phyloP scores from a whole-genome alignment of 1,140 invertebrate species.

The Maconellicoccus hirsutus region DNA sequence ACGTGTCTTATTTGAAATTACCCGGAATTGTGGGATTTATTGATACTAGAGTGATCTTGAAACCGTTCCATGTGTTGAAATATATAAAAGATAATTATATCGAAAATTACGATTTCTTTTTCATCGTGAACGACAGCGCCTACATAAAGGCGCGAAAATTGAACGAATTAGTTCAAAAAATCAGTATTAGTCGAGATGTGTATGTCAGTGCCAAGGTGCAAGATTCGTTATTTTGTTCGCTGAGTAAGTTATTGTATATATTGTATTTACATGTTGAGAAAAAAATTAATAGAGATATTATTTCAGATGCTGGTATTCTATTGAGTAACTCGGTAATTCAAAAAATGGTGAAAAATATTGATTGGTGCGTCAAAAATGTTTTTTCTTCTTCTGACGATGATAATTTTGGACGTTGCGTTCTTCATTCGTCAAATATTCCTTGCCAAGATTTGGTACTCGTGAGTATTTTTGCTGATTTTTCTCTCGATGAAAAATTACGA shows the following conservation, averaged over 20 bases:
- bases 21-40: slow-evolving; percentile 69
- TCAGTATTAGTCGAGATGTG: slow-evolving; percentile 70
- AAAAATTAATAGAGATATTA: not conserved
- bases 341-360: slow-evolving; percentile 56
- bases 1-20: slow-evolving; percentile 43
- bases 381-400: slow-evolving; percentile 63
- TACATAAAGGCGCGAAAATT: slow-evolving; percentile 65
- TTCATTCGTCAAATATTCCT: slow-evolving; percentile 50
- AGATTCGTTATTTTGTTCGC: slow-evolving; percentile 45
- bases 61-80: slow-evolving; percentile 73
- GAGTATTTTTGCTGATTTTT: not conserved
- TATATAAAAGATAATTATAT: slow-evolving; percentile 80
- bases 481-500: too few relatives aligned
- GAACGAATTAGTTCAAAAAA: slow-evolving; percentile 51
- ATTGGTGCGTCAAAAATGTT: slow-evolving; percentile 75
- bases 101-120: slow-evolving; percentile 82
- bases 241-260: slow-evolving; percentile 40
- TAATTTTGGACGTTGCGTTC: slow-evolving; percentile 70
- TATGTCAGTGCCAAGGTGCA: slow-evolving; percentile 50
- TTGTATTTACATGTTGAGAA: slow-evolving; percentile 9
- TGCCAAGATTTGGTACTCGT: slow-evolving; percentile 39
- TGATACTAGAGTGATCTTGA: slow-evolving; percentile 56
- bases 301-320: slow-evolving; percentile 56
- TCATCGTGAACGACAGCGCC: slow-evolving; percentile 66
- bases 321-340: slow-evolving; percentile 63